A percentile compares a stretch with the other conserved stretches of the same genome.
These are phyloP conservation scores for Aphidius gifuensis DNA, from an alignment of 1,140 invertebrate species.

Conservation along the genomic window DNA sequence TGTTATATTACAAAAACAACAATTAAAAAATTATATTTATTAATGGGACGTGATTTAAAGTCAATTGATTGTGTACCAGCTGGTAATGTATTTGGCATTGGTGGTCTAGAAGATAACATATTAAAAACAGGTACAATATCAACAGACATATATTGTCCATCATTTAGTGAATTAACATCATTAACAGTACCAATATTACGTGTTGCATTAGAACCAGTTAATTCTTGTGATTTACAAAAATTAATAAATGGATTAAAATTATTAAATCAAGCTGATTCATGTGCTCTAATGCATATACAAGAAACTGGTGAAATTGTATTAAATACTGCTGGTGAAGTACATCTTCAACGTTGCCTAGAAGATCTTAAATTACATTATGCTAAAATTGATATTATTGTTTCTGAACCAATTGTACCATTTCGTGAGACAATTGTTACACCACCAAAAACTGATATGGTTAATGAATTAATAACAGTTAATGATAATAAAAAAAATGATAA, in stretches of 20 bases:
- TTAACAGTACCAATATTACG: conserved; percentile 85
- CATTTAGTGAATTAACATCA: conserved; percentile 82
- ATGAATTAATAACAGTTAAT: conserved; percentile 67
- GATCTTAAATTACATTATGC: conserved; percentile 82
- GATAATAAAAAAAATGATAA: conserved; percentile 58
- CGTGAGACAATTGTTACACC: conserved; percentile 87
- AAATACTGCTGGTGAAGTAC: conserved; percentile 96
- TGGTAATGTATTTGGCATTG: conserved; percentile 89
- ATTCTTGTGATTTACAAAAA: conserved; percentile 76
- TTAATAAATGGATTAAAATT: conserved; percentile 78
- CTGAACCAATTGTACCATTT: conserved; percentile 94
- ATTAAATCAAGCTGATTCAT: conserved; percentile 90
- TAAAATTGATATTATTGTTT: conserved; percentile 85
- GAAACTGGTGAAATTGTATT: conserved; percentile 95
- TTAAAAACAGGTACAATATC: conserved; percentile 92
- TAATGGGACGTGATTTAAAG: conserved; percentile 93
- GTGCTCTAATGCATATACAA: conserved; percentile 85
- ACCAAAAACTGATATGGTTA: conserved; percentile 84
- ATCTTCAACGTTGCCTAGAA: conserved; percentile 90
- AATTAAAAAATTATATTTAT: conserved; percentile 76
- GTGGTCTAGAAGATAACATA: conserved; percentile 81
- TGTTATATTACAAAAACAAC: conserved; percentile 62
- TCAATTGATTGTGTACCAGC: conserved; percentile 74
- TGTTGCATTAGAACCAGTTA: conserved; percentile 89
- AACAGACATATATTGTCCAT: conserved; percentile 76